phyloP scores from a whole-genome alignment of 2,797 vertebrate species.

The Acanthornis magna region DNA sequence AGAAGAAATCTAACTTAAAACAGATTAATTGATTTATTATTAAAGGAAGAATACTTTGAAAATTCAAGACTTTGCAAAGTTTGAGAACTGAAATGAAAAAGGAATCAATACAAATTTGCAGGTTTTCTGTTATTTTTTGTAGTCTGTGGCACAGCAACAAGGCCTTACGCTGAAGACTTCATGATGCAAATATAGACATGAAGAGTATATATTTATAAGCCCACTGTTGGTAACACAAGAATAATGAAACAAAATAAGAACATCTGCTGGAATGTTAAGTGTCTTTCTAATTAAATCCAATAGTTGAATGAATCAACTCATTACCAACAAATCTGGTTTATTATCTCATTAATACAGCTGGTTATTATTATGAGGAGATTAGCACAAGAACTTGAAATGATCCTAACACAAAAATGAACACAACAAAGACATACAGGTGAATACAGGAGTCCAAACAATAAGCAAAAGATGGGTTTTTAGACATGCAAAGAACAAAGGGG shows the following conservation, averaged over 20 bases:
- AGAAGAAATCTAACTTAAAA: background rate
- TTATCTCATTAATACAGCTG: slow-evolving; percentile 72
- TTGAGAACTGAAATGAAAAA: background rate
- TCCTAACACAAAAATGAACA: slow-evolving; percentile 22
- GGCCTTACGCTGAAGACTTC: background rate
- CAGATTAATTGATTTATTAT: background rate
- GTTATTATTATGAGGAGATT: slow-evolving; percentile 62
- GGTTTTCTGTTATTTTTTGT: background rate
- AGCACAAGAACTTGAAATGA: slow-evolving; percentile 46
- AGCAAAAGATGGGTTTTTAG: background rate
- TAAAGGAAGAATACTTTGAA: background rate
- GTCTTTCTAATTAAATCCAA: slow-evolving; percentile 73
- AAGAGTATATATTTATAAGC: slow-evolving; percentile 39
- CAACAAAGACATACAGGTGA: background rate
- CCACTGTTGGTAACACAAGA: slow-evolving; percentile 42
- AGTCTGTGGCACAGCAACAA: background rate
- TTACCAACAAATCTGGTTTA: slow-evolving; percentile 65
- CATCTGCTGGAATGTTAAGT: slow-evolving; percentile 70
- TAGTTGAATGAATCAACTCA: slow-evolving; percentile 71
- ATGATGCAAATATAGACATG: background rate
- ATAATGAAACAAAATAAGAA: slow-evolving; percentile 70
- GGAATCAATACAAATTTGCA: background rate
- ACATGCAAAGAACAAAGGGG: slow-evolving; percentile 14
- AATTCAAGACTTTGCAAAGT: background rate
- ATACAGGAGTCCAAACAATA: slow-evolving; percentile 16